phyloP scores from a whole-genome alignment of 2,797 vertebrate genomes.

The Gobionotothen gibberifrons region DNA sequence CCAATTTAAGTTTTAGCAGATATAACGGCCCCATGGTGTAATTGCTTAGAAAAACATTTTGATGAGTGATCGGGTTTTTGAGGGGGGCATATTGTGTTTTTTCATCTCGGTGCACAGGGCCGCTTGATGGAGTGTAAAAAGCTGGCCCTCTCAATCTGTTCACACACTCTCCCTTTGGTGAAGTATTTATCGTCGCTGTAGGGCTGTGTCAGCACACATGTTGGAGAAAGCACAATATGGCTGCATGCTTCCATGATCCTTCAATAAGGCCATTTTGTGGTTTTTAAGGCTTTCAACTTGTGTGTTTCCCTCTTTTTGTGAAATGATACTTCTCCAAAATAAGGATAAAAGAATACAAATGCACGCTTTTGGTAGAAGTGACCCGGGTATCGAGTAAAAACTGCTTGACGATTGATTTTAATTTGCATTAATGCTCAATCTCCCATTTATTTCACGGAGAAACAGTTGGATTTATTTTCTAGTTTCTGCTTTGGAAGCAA shows the following conservation, averaged over 20 bases:
- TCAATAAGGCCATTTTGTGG: neutral
- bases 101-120: constrained; percentile 61
- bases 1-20: constrained; percentile 68
- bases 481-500: too few relatives aligned
- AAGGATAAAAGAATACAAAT: too few relatives aligned
- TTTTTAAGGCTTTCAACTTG: neutral
- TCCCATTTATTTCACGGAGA: too few relatives aligned
- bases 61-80: constrained; percentile 67
- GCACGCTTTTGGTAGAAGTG: fast-evolving
- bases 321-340: neutral
- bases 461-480: too few relatives aligned
- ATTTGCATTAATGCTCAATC: too few relatives aligned
- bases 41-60: constrained; percentile 75
- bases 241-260: neutral
- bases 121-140: constrained; percentile 61
- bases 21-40: constrained; percentile 60
- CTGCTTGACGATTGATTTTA: neutral
- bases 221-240: neutral
- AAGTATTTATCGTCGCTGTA: constrained; percentile 27
- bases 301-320: neutral
- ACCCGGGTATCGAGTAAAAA: neutral
- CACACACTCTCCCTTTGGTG: constrained; percentile 18
- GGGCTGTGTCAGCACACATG: constrained; percentile 41
- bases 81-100: constrained; percentile 67
- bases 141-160: constrained; percentile 53